Evolutionary conservation across 2,113 vertebrate genomes (phyloP).

Genomic region (Cyrtonyx montezumae): DNA sequence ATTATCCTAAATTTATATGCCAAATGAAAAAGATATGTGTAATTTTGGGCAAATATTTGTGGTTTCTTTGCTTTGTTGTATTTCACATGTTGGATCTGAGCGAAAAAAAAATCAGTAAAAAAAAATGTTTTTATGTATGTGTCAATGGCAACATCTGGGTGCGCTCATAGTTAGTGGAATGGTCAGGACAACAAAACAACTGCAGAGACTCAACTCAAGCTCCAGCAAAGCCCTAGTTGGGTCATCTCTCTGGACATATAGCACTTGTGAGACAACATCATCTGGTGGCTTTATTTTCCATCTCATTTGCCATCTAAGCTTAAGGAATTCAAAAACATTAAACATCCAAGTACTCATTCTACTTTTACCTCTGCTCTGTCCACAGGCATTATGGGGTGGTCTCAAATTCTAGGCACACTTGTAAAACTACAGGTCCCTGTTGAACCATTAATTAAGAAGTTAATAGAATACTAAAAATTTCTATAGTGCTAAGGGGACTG

Average conservation of each 20-base stretch:
- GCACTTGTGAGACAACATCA: background rate
- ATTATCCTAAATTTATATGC: background rate
- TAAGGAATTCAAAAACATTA: background rate
- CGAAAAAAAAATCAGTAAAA: background rate
- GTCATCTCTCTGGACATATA: background rate
- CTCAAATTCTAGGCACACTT: background rate
- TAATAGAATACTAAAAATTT: background rate
- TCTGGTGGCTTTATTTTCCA: background rate
- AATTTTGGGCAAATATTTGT: background rate
- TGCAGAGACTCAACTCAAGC: fast-evolving
- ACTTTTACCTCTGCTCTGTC: background rate
- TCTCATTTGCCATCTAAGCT: background rate
- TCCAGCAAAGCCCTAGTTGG: background rate
- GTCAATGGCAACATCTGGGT: background rate
- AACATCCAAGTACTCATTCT: background rate
- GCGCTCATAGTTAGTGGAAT: background rate
- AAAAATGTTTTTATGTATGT: fast-evolving
- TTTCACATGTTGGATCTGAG: background rate
- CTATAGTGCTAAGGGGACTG: background rate
- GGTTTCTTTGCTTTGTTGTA: background rate
- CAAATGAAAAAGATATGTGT: background rate
- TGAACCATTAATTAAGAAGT: background rate
- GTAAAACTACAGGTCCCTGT: background rate
- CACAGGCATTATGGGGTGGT: background rate
- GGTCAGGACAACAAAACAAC: background rate